Conservation (phyloP, 2,797 vertebrate genomes). For the Chromobotia macracanthus region DNA sequence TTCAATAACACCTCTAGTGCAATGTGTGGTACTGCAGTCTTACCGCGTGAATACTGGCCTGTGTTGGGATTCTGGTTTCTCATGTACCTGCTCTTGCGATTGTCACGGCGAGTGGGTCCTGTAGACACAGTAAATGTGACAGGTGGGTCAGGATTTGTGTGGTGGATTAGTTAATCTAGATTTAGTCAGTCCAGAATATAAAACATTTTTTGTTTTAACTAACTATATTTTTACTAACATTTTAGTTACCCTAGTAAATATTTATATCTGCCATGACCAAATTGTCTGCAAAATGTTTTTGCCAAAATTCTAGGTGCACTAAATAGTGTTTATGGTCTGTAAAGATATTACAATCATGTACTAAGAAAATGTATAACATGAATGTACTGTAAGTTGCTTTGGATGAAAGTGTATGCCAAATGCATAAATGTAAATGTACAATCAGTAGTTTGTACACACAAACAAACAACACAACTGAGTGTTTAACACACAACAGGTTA, state of each 20-base stretch:
- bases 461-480: background rate
- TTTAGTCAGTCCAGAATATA: too few relatives aligned
- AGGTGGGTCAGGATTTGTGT: background rate
- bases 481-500: too few relatives aligned
- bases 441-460: background rate
- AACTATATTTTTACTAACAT: too few relatives aligned
- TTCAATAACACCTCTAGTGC: conserved; percentile 2
- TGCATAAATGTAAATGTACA: too few relatives aligned
- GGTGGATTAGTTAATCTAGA: too few relatives aligned
- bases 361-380: too few relatives aligned
- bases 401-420: too few relatives aligned
- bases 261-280: background rate
- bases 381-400: too few relatives aligned
- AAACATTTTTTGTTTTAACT: too few relatives aligned
- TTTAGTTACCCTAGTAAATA: background rate
- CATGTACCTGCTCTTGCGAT: conserved; percentile 76
- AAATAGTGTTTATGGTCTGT: background rate
- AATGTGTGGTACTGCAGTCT: conserved; percentile 19
- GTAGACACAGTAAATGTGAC: background rate
- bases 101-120: conserved; percentile 83
- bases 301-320: background rate
- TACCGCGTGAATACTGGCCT: conserved; percentile 65
- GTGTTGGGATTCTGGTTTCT: conserved; percentile 37
- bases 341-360: background rate
- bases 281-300: background rate